phyloP scores from a whole-genome alignment of 2,888 invertebrate species.

The Flexamia atlantica region DNA sequence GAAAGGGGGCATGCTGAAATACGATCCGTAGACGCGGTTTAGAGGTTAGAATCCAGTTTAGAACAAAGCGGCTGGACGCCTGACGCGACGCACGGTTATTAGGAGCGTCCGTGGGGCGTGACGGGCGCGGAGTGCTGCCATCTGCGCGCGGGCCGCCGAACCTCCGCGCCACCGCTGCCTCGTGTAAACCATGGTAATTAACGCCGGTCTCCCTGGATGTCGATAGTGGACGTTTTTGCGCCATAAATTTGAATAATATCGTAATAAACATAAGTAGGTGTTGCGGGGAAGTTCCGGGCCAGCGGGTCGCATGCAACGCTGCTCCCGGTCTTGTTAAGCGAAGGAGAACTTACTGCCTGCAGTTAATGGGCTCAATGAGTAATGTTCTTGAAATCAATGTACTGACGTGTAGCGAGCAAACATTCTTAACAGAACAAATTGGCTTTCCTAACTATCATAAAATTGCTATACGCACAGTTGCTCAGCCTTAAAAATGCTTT shows the following conservation, averaged over 20 bases:
- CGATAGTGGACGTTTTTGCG: conserved; percentile 36
- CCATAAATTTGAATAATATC: conserved; percentile 30
- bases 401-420: too few relatives aligned
- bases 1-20: conserved; percentile 10
- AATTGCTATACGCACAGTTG: too few relatives aligned
- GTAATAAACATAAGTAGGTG: conserved; percentile 24
- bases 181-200: conserved; percentile 26
- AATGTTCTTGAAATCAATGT: too few relatives aligned
- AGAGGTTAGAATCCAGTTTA: conserved; percentile 45
- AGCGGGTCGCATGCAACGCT: not conserved
- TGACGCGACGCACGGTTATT: conserved; percentile 31
- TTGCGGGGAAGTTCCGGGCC: conserved; percentile 30
- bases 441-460: too few relatives aligned
- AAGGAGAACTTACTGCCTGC: not conserved
- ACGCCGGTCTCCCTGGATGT: not conserved
- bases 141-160: not conserved
- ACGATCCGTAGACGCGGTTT: not conserved
- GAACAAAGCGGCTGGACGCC: conserved; percentile 28
- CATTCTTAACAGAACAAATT: too few relatives aligned
- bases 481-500: too few relatives aligned
- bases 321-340: not conserved
- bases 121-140: not conserved
- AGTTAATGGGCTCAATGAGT: too few relatives aligned
- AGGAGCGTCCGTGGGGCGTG: conserved; percentile 9
- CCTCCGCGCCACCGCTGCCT: not conserved